Evolutionary conservation across 2,113 vertebrate species (phyloP).

Genomic region (Callipepla californica): DNA sequence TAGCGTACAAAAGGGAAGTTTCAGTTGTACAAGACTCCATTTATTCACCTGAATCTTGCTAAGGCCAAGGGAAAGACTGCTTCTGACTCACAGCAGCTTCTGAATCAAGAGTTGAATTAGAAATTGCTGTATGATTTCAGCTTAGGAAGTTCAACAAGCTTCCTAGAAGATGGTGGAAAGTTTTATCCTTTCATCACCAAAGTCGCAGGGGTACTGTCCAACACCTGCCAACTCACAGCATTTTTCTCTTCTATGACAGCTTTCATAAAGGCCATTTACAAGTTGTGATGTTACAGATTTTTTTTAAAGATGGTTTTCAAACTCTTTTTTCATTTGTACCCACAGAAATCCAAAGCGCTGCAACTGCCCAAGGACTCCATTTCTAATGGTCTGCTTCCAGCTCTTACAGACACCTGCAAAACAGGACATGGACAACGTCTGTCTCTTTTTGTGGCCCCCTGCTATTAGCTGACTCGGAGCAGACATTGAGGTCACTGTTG

Average conservation of each 20-base stretch:
- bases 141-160: background rate
- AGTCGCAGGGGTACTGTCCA: background rate
- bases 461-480: background rate
- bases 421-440: background rate
- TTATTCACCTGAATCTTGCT: background rate
- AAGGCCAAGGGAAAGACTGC: background rate
- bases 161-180: background rate
- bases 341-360: background rate
- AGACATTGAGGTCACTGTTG: fast-evolving
- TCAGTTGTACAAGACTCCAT: constrained; percentile 1
- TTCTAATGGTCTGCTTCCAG: background rate
- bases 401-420: background rate
- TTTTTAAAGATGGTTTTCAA: background rate
- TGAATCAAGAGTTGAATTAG: background rate
- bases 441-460: background rate
- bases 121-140: background rate
- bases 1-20: background rate
- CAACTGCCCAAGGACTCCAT: background rate
- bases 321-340: background rate
- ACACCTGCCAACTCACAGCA: background rate
- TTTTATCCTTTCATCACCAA: constrained; percentile 10
- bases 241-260: background rate
- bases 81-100: background rate
- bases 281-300: background rate
- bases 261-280: background rate